phyloP scores from a whole-genome alignment of 2,888 invertebrate genomes.

The Hydropsyche betteni region DNA sequence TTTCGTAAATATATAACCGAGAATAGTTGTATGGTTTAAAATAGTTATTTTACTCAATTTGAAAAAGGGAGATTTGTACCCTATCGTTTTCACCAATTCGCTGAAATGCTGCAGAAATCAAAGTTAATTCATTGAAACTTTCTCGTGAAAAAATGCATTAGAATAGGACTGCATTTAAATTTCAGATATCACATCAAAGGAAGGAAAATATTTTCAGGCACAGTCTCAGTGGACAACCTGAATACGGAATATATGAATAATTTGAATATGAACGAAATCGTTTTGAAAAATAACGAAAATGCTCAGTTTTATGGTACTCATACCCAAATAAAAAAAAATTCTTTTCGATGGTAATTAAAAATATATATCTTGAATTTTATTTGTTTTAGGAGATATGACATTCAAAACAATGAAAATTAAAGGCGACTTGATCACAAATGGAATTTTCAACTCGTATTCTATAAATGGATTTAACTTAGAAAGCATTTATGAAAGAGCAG shows the following conservation, averaged over 20 bases:
- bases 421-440: slow-evolving; percentile 42
- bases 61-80: no score
- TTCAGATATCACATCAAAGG: slow-evolving; percentile 47
- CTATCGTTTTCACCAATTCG: no score
- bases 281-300: slow-evolving; percentile 37
- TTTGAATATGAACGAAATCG: slow-evolving; percentile 42
- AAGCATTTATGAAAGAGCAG: slow-evolving; percentile 36
- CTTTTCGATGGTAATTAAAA: no score
- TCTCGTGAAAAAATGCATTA: no score
- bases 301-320: slow-evolving; percentile 43
- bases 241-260: slow-evolving; percentile 42
- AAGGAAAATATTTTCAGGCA: slow-evolving; percentile 46
- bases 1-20: no score
- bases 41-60: no score
- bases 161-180: slow-evolving; percentile 10
- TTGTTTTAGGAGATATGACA: slow-evolving; percentile 40
- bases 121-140: no score
- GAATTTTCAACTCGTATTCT: slow-evolving; percentile 36
- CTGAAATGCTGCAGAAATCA: no score
- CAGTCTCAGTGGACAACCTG: slow-evolving; percentile 41
- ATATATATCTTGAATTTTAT: neutral
- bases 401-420: slow-evolving; percentile 38
- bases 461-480: slow-evolving; percentile 43
- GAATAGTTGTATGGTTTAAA: no score
- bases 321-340: neutral